Percentiles rank a stretch among this genome's conserved stretches.
Evolutionary conservation across 2,797 vertebrate genomes (phyloP).

Genomic region (Psittacula echo): DNA sequence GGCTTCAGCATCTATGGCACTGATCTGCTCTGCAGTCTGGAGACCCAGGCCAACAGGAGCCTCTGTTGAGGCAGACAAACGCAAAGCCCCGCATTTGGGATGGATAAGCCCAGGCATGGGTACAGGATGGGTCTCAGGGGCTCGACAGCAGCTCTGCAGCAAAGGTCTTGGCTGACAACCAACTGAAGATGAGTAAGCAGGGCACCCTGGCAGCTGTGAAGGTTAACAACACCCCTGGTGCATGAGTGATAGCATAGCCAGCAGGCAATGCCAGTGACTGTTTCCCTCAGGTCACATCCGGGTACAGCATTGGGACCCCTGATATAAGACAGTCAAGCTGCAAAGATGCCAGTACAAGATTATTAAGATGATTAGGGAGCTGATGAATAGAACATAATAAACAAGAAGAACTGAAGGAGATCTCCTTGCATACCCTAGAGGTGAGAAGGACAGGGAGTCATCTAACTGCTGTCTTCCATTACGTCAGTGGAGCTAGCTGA

Average conservation of each 20-base stretch:
- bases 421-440: not conserved
- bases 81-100: not conserved
- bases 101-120: not conserved
- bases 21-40: not conserved
- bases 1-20: rapidly evolving
- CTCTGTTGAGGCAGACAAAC: not conserved
- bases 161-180: not conserved
- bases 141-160: not conserved
- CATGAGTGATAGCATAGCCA: not conserved
- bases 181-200: not conserved
- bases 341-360: not conserved
- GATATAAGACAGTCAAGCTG: not conserved
- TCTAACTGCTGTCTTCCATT: not conserved
- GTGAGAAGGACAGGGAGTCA: not conserved
- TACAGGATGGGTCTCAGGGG: not conserved
- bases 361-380: not conserved
- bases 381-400: not conserved
- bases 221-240: rapidly evolving
- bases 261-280: not conserved
- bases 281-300: not conserved
- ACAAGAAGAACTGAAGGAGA: not conserved
- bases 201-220: not conserved
- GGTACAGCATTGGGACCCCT: not conserved
- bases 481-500: not conserved
- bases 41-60: not conserved